Evolutionary conservation across 2,888 invertebrate species (phyloP), one percentile per base, ranked within the genome.

Genomic region (Meiosimyza platycephala): DNA sequence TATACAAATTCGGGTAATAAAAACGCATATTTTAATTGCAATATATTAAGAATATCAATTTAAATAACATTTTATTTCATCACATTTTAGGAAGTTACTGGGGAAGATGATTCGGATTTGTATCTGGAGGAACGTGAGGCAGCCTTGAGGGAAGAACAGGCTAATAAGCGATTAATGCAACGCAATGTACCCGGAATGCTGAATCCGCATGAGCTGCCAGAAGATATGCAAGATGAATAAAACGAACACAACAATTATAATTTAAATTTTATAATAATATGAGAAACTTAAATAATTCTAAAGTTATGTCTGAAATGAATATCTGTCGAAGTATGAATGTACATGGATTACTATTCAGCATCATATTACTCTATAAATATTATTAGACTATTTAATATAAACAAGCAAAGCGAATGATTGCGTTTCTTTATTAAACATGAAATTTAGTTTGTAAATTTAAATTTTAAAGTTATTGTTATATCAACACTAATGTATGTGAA

Each of bases 21-120:
- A 55, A n/a, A n/a, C 22, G 1, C 47, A 28, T 7, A 33, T 59
- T 50, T 48, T 6, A 57, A 13, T n/a, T 13, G 5, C 15, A 48
- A 48, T 7, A 59, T 48, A 22, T 68, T 47, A 50, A 54, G 16
- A 16, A 68, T 22, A 18, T 28, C 54, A 22, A 9, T 15, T 48
- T 22, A 55, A 47, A 18, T 65, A 28, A 16, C 54, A 65, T 16
- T 40, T 59, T 40, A 18, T 51, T 40, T 40, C 7, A 40, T 40
- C 40, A 40, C 40, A 54, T 64, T 64, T 47, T 48, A 99, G 98
- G 99, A 99, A 89, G 98, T 95, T 87, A 97, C 98, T 47, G 99
- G 99, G 60, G 98, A 98, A 87, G 99, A 99, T 86, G 97, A 99
- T 88, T 94, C 95, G 75, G 99, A 99, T 89, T 90, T 99, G 84